phyloP scores from a whole-genome alignment of 1,140 invertebrate genomes.

The Drosophila sp. region DNA sequence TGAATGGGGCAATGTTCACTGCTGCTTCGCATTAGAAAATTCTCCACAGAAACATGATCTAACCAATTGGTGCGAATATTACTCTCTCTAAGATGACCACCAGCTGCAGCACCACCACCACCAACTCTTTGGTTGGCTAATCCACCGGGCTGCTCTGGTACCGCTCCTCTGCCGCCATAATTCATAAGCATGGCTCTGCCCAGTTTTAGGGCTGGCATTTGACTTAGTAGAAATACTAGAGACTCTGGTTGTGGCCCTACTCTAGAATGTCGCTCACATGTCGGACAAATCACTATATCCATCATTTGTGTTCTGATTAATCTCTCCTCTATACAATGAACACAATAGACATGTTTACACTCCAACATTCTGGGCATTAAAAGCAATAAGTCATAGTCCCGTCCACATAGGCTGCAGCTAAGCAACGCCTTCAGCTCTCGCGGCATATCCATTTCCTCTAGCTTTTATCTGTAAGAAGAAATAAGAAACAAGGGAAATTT shows the following conservation, averaged over 20 bases:
- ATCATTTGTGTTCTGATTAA: constrained; percentile 84
- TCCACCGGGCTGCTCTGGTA: background rate
- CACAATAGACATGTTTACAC: constrained; percentile 90
- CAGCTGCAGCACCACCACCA: no score
- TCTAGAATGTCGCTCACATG: constrained; percentile 87
- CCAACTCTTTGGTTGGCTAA: no score
- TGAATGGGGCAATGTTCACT: constrained; percentile 89
- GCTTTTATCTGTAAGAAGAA: background rate
- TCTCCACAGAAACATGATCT: constrained; percentile 29
- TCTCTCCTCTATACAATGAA: constrained; percentile 86
- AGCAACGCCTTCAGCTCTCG: constrained; percentile 88
- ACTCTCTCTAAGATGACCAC: no score
- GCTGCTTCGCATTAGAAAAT: constrained; percentile 20
- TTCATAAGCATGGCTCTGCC: constrained; percentile 28
- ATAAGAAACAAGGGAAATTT: background rate
- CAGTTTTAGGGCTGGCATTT: constrained; percentile 39
- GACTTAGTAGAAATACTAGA: constrained; percentile 84
- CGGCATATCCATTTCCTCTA: constrained; percentile 81
- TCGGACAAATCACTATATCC: constrained; percentile 87
- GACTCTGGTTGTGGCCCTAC: constrained; percentile 84
- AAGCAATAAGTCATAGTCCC: constrained; percentile 87
- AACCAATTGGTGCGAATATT: constrained; percentile 13
- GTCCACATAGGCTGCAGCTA: constrained; percentile 87
- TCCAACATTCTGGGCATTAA: constrained; percentile 87
- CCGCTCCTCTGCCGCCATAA: background rate